These are phyloP conservation scores for Apostichopus parvimensis DNA, from an alignment of 35 echinoderm and acorn worm genomes.

Conservation along the genomic window DNA sequence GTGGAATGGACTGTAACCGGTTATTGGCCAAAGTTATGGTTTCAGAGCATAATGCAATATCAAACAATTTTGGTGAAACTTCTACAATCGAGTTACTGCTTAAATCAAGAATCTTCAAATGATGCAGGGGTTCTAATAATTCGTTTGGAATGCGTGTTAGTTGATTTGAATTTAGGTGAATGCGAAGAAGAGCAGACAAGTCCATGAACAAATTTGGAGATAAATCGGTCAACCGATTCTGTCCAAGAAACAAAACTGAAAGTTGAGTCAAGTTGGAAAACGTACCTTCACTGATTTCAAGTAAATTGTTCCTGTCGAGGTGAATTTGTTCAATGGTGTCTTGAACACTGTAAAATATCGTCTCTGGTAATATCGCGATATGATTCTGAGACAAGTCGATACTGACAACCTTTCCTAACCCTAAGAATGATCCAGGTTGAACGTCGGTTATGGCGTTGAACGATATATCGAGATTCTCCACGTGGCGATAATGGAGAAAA, in stretches of 20 bases:
- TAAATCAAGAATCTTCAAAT: background rate
- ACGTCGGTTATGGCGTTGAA: background rate
- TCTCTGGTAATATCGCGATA: background rate
- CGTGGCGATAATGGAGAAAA: background rate
- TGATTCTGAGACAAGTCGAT: slow-evolving; percentile 19
- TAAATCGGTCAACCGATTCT: background rate
- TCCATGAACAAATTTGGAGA: background rate
- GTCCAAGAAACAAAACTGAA: slow-evolving; percentile 6
- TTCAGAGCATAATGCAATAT: background rate
- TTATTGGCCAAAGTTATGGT: slow-evolving; percentile 18
- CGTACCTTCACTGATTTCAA: background rate
- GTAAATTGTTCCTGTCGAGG: slow-evolving; percentile 22
- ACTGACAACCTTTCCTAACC: background rate
- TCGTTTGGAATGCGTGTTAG: background rate
- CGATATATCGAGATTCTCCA: slow-evolving; percentile 35
- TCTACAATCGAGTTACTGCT: slow-evolving; percentile 11
- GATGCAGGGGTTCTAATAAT: background rate
- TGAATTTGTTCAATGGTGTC: slow-evolving; percentile 14
- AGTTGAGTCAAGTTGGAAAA: slow-evolving; percentile 10
- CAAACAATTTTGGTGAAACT: background rate
- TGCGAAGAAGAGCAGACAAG: background rate
- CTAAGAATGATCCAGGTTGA: background rate
- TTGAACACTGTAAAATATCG: background rate
- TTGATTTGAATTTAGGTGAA: slow-evolving; percentile 17
- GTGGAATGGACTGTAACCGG: slow-evolving; percentile 7